Percentiles rank a stretch among this genome's conserved stretches.
Conservation (phyloP, 2,113 vertebrate genomes). For the Prinia subflava region DNA sequence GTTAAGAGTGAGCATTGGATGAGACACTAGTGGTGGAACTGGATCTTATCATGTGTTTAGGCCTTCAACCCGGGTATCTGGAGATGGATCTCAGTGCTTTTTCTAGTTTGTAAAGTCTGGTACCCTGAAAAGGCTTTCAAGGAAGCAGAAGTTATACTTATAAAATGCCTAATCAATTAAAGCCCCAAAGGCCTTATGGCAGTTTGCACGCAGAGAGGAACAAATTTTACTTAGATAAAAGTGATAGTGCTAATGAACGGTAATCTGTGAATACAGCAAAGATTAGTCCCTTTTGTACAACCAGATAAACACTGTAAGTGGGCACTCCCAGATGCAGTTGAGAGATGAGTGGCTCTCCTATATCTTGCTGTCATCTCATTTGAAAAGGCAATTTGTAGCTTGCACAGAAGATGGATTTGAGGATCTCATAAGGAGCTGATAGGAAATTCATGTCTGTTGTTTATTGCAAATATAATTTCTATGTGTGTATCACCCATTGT, state of each 20-base stretch:
- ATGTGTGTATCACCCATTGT: background rate
- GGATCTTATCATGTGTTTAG: background rate
- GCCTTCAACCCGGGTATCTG: background rate
- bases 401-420: background rate
- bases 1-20: background rate
- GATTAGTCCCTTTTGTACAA: background rate
- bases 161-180: background rate
- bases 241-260: background rate
- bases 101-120: background rate
- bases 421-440: background rate
- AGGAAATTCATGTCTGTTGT: background rate
- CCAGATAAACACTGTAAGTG: background rate
- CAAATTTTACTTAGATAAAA: background rate
- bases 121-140: background rate
- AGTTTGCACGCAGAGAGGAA: background rate
- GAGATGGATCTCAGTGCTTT: background rate
- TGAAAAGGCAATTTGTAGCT: background rate
- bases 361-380: background rate
- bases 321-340: background rate
- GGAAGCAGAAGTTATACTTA: background rate
- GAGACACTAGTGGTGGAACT: background rate
- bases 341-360: background rate
- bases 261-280: background rate
- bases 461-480: background rate
- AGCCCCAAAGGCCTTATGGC: background rate